phyloP scores from a whole-genome alignment of 2,113 vertebrate species.

The Pyrgilauda ruficollis region DNA sequence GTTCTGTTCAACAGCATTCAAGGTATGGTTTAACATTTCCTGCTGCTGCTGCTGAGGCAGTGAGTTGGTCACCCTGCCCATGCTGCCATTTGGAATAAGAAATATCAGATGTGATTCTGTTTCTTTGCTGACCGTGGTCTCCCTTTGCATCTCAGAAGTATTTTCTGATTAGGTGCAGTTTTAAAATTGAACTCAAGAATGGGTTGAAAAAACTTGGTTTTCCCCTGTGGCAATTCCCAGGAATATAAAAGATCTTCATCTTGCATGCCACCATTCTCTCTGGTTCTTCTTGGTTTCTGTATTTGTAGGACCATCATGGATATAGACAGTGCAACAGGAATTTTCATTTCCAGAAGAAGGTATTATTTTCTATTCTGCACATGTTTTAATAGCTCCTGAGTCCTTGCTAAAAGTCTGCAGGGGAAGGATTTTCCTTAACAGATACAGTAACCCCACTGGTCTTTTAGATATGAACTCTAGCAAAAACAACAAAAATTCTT shows the following conservation, averaged over 20 bases:
- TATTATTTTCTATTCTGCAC: not conserved
- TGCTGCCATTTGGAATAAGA: not conserved
- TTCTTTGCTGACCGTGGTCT: not conserved
- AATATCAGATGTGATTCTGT: accelerated
- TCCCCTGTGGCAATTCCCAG: not conserved
- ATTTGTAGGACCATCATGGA: not conserved
- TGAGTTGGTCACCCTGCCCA: accelerated
- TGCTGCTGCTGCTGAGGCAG: not conserved
- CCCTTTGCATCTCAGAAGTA: not conserved
- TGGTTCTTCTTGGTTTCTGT: not conserved
- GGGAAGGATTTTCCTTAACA: not conserved
- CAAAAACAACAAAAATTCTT: not conserved
- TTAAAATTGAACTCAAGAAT: not conserved
- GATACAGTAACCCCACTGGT: not conserved
- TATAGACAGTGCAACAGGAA: not conserved
- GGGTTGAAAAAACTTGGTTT: not conserved
- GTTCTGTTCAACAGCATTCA: not conserved
- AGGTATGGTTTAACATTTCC: not conserved
- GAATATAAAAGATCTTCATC: not conserved
- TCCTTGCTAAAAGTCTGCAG: not conserved
- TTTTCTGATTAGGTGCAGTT: not conserved
- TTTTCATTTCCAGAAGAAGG: not conserved
- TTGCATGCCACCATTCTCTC: not conserved
- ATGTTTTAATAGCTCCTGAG: not conserved
- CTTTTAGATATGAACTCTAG: not conserved